Evolutionary conservation across 2,797 vertebrate species (phyloP).

Genomic region (Pogonophryne albipinna): DNA sequence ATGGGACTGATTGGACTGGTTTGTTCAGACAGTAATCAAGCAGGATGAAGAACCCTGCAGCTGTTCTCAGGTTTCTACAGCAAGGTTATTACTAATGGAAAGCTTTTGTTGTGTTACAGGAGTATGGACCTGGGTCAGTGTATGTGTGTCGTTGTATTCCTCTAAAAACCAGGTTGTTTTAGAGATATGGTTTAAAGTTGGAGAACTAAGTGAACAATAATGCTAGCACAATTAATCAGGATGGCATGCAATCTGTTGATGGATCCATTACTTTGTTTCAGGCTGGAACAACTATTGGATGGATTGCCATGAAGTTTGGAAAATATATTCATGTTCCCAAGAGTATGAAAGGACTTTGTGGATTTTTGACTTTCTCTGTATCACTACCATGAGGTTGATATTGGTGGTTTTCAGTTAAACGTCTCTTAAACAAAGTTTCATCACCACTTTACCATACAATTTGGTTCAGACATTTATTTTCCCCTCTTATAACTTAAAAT

Average conservation of each 20-base stretch:
- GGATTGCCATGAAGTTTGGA: neutral
- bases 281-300: neutral
- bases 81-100: constrained; percentile 49
- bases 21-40: constrained; percentile 77
- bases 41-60: constrained; percentile 75
- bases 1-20: constrained; percentile 82
- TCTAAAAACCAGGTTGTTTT: neutral
- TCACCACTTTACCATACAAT: no score
- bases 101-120: constrained; percentile 57
- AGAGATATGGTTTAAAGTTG: neutral
- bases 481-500: no score
- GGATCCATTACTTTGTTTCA: neutral
- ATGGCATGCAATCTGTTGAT: no score
- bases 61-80: constrained; percentile 61
- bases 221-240: neutral
- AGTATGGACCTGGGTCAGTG: constrained; percentile 16
- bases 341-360: neutral
- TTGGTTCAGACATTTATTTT: no score
- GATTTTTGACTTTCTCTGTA: no score
- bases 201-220: neutral
- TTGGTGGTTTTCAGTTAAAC: no score
- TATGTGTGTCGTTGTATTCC: constrained; percentile 9
- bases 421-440: no score
- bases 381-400: no score
- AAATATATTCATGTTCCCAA: neutral